A percentile compares a stretch with the other conserved stretches of the same genome.
Conservation (phyloP, 2,797 vertebrate species). For the Thunnus albacares region DNA sequence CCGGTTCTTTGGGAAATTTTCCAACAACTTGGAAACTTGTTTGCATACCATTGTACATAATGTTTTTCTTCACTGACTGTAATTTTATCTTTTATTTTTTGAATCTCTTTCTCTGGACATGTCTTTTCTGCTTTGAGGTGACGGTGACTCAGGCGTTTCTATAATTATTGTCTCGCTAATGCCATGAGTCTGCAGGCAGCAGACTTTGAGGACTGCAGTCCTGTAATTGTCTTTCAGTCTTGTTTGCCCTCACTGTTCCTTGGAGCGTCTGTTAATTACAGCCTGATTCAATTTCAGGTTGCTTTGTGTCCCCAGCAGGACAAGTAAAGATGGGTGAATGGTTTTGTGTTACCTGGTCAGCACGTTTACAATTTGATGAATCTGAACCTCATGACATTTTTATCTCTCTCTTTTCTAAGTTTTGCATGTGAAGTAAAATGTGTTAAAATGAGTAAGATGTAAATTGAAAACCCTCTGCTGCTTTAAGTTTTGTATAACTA, state of each 20-base stretch:
- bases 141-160: constrained; percentile 38
- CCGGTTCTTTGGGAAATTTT: neutral
- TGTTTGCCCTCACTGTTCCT: constrained; percentile 52
- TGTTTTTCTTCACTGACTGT: neutral
- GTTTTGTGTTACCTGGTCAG: constrained; percentile 31
- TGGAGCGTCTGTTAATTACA: constrained; percentile 46
- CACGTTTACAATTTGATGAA: constrained; percentile 27
- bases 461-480: neutral
- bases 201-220: constrained; percentile 39
- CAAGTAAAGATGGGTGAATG: constrained; percentile 26
- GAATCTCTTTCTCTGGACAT: neutral
- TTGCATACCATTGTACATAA: neutral
- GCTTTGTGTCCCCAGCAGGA: constrained; percentile 16
- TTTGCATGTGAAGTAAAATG: neutral
- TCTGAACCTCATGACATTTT: constrained; percentile 5
- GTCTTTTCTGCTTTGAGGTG: constrained; percentile 30
- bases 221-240: constrained; percentile 51
- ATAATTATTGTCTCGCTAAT: constrained; percentile 49
- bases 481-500: neutral
- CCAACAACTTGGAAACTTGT: neutral
- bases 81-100: constrained; percentile 16
- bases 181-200: constrained; percentile 23
- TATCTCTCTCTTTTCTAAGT: neutral
- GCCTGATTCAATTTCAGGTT: constrained; percentile 52
- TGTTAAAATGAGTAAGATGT: neutral